Percentiles rank a stretch among this genome's conserved stretches.
Evolutionary conservation across 2,113 vertebrate genomes (phyloP).

Genomic region (Todiramphus chloris): DNA sequence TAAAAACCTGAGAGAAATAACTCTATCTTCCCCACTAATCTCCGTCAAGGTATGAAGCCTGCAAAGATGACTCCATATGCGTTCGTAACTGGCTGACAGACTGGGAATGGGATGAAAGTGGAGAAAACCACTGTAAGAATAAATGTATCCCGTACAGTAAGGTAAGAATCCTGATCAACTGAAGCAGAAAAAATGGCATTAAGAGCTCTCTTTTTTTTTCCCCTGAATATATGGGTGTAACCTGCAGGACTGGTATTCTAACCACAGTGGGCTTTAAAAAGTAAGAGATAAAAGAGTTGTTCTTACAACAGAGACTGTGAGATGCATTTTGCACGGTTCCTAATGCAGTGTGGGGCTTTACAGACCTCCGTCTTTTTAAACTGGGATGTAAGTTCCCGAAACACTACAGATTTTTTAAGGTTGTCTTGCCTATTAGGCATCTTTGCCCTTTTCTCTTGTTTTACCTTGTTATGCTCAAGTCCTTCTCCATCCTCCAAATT

Average conservation of each 20-base stretch:
- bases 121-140: conserved; percentile 67
- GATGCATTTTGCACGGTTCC: neutral
- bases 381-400: neutral
- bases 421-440: neutral
- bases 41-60: conserved; percentile 73
- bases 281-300: neutral
- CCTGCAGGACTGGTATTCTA: neutral
- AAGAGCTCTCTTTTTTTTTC: neutral
- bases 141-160: conserved; percentile 63
- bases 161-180: conserved; percentile 51
- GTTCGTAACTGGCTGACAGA: conserved; percentile 68
- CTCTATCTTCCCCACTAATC: neutral
- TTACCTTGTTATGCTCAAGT: neutral
- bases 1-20: neutral
- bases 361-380: neutral
- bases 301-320: neutral
- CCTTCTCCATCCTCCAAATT: neutral
- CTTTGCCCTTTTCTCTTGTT: neutral
- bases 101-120: conserved; percentile 63
- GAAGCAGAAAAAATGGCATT: neutral
- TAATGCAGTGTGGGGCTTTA: neutral
- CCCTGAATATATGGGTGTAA: neutral
- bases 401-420: neutral
- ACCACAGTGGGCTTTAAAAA: neutral
- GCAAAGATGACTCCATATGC: conserved; percentile 69